These are phyloP conservation scores for Trematomus bernacchii DNA, from an alignment of 2,797 vertebrate genomes.

Conservation along the genomic window DNA sequence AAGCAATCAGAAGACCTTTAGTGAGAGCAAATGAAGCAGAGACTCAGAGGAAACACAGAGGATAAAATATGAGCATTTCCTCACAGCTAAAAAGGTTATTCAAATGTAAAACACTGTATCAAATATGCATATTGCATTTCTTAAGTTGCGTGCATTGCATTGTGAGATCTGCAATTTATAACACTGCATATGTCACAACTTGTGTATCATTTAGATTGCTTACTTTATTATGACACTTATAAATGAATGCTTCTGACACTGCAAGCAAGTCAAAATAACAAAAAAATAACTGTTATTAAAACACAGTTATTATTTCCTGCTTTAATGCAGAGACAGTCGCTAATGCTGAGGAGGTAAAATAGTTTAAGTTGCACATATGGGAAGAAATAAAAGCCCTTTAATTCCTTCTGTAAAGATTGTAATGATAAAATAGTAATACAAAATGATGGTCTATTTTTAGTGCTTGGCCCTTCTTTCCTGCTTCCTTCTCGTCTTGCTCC, in stretches of 20 bases:
- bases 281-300: too few species aligned
- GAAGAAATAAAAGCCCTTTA: background rate
- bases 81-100: background rate
- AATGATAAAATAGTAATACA: background rate
- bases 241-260: too few species aligned
- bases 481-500: background rate
- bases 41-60: slow-evolving; percentile 5
- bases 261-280: too few species aligned
- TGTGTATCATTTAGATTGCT: background rate
- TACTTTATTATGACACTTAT: background rate
- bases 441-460: background rate
- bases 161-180: too few species aligned
- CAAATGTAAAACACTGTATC: background rate
- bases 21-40: slow-evolving; percentile 1
- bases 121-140: background rate
- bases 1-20: background rate
- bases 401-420: background rate
- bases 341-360: background rate
- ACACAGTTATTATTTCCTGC: background rate
- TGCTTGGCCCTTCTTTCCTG: background rate
- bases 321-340: background rate
- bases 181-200: too few species aligned
- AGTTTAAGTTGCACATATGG: background rate
- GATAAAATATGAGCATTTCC: background rate
- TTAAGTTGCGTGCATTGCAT: background rate